phyloP scores from a whole-genome alignment of 1,140 invertebrate genomes.

The Aphidius ervi region DNA sequence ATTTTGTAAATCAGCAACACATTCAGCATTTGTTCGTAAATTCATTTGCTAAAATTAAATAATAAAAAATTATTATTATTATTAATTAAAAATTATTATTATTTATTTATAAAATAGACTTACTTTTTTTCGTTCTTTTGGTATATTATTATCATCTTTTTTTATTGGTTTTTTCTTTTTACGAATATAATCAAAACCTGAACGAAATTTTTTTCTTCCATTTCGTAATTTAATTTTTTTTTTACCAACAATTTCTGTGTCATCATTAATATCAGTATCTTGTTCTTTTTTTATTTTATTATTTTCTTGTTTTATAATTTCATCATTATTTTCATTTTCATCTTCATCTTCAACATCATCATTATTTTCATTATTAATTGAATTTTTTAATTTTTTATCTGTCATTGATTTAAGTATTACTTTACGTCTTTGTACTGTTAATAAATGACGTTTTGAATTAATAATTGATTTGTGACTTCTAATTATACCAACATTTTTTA shows the following conservation, averaged over 20 bases:
- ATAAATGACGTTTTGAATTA: slow-evolving; percentile 53
- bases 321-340: slow-evolving; percentile 32
- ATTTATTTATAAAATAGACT: slow-evolving; percentile 23
- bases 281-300: slow-evolving; percentile 12
- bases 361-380: slow-evolving; percentile 36
- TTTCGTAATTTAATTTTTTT: slow-evolving; percentile 56
- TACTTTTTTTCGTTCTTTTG: slow-evolving; percentile 50
- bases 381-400: slow-evolving; percentile 42
- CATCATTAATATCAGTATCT: slow-evolving; percentile 36
- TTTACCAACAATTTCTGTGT: slow-evolving; percentile 36
- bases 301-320: no score
- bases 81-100: slow-evolving; percentile 18
- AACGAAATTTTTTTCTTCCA: slow-evolving; percentile 62
- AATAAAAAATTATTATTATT: background rate
- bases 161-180: slow-evolving; percentile 73
- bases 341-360: slow-evolving; percentile 43
- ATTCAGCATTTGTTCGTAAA: slow-evolving; percentile 60
- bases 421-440: slow-evolving; percentile 55
- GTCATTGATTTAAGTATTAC: slow-evolving; percentile 55
- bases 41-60: slow-evolving; percentile 39
- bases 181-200: slow-evolving; percentile 83
- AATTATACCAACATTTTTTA: slow-evolving; percentile 57
- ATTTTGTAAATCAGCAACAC: slow-evolving; percentile 71
- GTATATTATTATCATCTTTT: slow-evolving; percentile 41
- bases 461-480: slow-evolving; percentile 57